phyloP scores from a whole-genome alignment of 2,113 vertebrate genomes.

The Laticauda laticaudata region DNA sequence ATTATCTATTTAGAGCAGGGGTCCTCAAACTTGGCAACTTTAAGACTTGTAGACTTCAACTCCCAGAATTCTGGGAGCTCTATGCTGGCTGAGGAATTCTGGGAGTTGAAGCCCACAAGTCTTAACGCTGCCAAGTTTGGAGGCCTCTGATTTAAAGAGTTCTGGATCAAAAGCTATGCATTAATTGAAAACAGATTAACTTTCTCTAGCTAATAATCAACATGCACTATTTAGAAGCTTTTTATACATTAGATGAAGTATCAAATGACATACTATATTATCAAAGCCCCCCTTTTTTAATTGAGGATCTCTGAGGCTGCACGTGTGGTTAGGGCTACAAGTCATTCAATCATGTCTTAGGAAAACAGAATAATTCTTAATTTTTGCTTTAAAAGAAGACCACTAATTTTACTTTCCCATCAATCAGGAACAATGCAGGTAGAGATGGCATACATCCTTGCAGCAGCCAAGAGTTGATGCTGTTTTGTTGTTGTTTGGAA shows the following conservation, averaged over 20 bases:
- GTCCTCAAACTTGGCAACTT: too few relatives aligned
- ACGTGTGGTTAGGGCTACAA: not conserved
- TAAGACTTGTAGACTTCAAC: too few relatives aligned
- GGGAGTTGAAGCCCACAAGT: too few relatives aligned
- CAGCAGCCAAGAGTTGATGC: not conserved
- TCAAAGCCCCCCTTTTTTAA: not conserved
- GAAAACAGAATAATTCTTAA: not conserved
- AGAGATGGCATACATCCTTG: not conserved
- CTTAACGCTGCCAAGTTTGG: too few relatives aligned
- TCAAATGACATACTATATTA: not conserved
- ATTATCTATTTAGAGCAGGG: not conserved
- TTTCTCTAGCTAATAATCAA: not conserved
- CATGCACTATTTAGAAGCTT: not conserved
- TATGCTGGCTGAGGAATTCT: too few relatives aligned
- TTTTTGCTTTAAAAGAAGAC: not conserved
- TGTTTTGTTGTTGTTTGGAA: not conserved
- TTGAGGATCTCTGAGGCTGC: not conserved
- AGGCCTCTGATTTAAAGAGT: too few relatives aligned
- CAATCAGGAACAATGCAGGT: not conserved
- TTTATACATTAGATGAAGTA: not conserved
- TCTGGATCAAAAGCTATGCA: not conserved
- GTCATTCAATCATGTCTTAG: not conserved
- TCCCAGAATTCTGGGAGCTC: too few relatives aligned
- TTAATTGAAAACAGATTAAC: not conserved
- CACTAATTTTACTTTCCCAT: not conserved